phyloP scores from a whole-genome alignment of 2,888 invertebrate genomes.

The Epinotia ramella region DNA sequence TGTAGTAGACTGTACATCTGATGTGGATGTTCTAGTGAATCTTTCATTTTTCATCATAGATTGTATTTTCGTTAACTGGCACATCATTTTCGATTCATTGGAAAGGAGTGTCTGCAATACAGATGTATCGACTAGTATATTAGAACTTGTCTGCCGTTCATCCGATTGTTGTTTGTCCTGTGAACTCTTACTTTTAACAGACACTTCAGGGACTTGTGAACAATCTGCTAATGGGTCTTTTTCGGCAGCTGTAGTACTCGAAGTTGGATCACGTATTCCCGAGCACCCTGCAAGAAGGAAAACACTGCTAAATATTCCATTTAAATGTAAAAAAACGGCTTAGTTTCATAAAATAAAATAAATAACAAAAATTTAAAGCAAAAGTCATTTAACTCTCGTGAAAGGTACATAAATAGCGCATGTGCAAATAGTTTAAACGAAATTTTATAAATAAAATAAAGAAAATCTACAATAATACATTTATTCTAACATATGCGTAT shows the following conservation, averaged over 20 bases:
- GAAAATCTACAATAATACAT: constrained; percentile 62
- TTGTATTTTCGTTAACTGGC: constrained; percentile 22
- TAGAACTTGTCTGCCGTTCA: not conserved
- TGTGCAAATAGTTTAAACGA: constrained; percentile 64
- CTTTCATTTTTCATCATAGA: constrained; percentile 7
- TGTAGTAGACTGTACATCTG: not conserved
- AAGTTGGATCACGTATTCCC: not conserved
- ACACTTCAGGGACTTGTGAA: not conserved
- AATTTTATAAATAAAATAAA: constrained; percentile 64
- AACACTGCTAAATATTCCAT: not conserved
- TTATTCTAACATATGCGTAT: constrained; percentile 54
- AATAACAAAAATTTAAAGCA: constrained; percentile 55
- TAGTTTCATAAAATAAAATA: not conserved
- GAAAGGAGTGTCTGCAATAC: constrained; percentile 11
- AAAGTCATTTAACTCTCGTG: constrained; percentile 62
- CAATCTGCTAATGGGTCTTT: not conserved
- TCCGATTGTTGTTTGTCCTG: not conserved
- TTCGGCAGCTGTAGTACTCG: not conserved
- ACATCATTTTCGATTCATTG: constrained; percentile 34
- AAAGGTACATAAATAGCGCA: constrained; percentile 64
- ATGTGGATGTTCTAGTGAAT: not conserved
- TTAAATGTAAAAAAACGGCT: not conserved
- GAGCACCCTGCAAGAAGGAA: constrained; percentile 7
- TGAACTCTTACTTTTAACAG: not conserved
- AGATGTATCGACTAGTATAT: constrained; percentile 2